Conservation (phyloP, 2,113 vertebrate genomes). For the Himantopus leucocephalus region DNA sequence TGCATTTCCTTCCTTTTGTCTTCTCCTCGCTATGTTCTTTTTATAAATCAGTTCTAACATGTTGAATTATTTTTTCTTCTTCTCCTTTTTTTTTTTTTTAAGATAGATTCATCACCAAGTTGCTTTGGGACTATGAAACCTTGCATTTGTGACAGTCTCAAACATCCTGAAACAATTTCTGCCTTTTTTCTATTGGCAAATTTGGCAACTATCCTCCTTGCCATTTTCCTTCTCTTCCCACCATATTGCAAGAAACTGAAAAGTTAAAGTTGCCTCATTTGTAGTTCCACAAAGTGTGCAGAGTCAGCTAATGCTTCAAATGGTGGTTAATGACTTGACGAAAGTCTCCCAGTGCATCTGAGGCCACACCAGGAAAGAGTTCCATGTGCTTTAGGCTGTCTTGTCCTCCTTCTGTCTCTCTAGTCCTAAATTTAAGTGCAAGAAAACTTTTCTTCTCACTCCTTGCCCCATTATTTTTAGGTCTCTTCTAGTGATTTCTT, state of each 20-base stretch:
- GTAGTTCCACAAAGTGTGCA: background rate
- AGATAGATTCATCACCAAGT: background rate
- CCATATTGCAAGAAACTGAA: background rate
- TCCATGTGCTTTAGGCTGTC: background rate
- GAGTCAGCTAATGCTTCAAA: background rate
- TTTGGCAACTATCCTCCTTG: background rate
- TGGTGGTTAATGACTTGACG: background rate
- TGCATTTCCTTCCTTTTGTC: background rate
- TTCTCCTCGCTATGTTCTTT: background rate
- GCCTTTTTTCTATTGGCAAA: background rate
- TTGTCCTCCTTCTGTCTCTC: background rate
- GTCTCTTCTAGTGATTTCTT: background rate
- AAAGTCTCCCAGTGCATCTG: background rate
- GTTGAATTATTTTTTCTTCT: background rate
- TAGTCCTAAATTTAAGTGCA: background rate
- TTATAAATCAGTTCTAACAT: background rate
- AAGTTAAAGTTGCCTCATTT: background rate
- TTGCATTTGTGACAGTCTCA: background rate
- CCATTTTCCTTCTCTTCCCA: background rate
- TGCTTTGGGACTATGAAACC: background rate
- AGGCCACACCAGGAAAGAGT: background rate
- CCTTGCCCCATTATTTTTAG: background rate
- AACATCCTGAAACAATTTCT: background rate
- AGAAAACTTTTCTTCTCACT: background rate
- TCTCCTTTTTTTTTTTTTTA: background rate